phyloP scores from a whole-genome alignment of 1,140 invertebrate species.

The Zaprionus davidi region DNA sequence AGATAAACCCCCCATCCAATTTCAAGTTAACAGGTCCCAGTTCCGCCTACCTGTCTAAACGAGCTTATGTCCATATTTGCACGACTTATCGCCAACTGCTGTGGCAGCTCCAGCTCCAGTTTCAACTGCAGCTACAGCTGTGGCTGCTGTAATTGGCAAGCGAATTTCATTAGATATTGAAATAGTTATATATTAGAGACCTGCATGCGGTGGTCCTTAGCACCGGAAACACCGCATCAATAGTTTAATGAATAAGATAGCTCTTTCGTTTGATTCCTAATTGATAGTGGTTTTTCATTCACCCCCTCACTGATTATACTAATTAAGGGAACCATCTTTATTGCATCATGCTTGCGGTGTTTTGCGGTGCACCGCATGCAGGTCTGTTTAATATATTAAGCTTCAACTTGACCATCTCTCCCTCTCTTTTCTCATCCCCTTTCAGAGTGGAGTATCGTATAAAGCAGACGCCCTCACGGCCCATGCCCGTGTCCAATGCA shows the following conservation, averaged over 20 bases:
- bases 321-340: too few species aligned
- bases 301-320: background rate
- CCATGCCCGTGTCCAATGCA: constrained; percentile 52
- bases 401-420: too few species aligned
- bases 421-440: background rate
- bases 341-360: too few species aligned
- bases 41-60: constrained; percentile 11
- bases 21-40: background rate
- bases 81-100: constrained; percentile 46
- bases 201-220: too few species aligned
- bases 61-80: constrained; percentile 47
- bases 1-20: constrained; percentile 45
- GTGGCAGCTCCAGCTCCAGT: constrained; percentile 23
- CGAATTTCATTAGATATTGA: background rate
- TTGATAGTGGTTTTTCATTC: background rate
- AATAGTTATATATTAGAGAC: background rate
- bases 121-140: background rate
- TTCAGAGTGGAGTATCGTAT: constrained; percentile 78
- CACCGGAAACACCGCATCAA: too few species aligned
- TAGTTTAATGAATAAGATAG: too few species aligned
- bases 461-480: constrained; percentile 57
- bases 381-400: too few species aligned
- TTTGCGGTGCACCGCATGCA: too few species aligned
- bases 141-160: constrained; percentile 38
- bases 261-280: too few species aligned